These are phyloP conservation scores for Stegana nigrithorax DNA, from an alignment of 2,888 invertebrate species.

Conservation along the genomic window DNA sequence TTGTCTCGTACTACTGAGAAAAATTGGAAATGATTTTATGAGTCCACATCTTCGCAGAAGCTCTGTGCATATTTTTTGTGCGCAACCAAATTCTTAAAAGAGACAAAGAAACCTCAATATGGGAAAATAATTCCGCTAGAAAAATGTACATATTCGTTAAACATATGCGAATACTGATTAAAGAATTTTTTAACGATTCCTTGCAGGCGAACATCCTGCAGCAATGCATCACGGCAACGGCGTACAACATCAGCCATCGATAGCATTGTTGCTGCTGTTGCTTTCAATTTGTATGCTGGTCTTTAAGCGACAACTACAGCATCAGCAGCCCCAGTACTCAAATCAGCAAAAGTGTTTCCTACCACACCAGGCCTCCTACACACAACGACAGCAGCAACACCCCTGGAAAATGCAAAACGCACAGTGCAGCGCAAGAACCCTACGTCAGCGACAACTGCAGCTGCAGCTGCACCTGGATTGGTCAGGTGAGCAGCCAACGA, in stretches of 20 bases:
- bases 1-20: too few species aligned
- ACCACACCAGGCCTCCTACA: too few species aligned
- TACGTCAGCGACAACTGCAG: background rate
- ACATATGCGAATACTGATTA: too few species aligned
- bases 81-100: too few species aligned
- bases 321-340: slow-evolving; percentile 34
- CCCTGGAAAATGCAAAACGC: slow-evolving; percentile 48
- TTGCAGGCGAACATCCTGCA: slow-evolving; percentile 84
- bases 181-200: too few species aligned
- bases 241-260: slow-evolving; percentile 51
- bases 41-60: too few species aligned
- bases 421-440: too few species aligned
- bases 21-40: too few species aligned
- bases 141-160: too few species aligned
- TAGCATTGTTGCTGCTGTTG: slow-evolving; percentile 50
- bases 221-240: slow-evolving; percentile 82
- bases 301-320: slow-evolving; percentile 38
- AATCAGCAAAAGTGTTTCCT: slow-evolving; percentile 8
- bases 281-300: slow-evolving; percentile 49
- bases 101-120: too few species aligned
- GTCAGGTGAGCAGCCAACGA: background rate
- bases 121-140: too few species aligned
- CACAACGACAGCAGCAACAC: slow-evolving; percentile 26
- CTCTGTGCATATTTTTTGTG: too few species aligned
- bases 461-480: background rate